Evolutionary conservation across 2,113 vertebrate genomes (phyloP).

Genomic region (Ascaphus truei): DNA sequence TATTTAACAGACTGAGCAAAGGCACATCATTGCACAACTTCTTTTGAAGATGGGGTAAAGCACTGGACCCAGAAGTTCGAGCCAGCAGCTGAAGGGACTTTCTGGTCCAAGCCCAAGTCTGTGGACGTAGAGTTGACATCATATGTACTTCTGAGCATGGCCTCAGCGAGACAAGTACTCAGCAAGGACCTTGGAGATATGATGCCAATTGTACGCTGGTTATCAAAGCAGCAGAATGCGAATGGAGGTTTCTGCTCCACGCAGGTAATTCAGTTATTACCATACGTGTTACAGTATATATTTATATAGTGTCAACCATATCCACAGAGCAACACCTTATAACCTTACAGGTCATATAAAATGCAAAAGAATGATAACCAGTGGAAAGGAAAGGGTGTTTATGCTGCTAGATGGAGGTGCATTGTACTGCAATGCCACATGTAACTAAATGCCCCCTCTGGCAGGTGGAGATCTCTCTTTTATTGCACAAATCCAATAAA

Average conservation of each 20-base stretch:
- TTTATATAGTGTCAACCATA: too few relatives aligned
- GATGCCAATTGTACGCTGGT: conserved; percentile 46
- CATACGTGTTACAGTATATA: too few relatives aligned
- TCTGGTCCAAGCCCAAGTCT: conserved; percentile 48
- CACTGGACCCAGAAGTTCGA: conserved; percentile 45
- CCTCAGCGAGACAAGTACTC: conserved; percentile 37
- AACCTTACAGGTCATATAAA: too few relatives aligned
- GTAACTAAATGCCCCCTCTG: too few relatives aligned
- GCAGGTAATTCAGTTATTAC: conserved; percentile 42
- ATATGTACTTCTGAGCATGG: conserved; percentile 48
- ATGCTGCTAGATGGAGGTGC: too few relatives aligned
- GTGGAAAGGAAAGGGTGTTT: too few relatives aligned
- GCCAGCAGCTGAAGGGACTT: background rate
- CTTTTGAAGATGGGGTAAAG: conserved; percentile 38
- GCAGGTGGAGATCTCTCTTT: too few relatives aligned
- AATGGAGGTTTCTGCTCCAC: conserved; percentile 62
- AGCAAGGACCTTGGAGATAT: conserved; percentile 45
- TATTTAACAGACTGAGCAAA: background rate
- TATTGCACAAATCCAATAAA: too few relatives aligned
- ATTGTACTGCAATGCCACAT: too few relatives aligned
- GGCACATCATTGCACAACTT: background rate
- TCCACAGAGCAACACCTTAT: too few relatives aligned
- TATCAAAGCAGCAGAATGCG: conserved; percentile 61
- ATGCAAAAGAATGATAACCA: too few relatives aligned
- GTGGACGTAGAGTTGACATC: conserved; percentile 61